A percentile compares a stretch with the other conserved stretches of the same genome.
Conservation (phyloP, 2,797 vertebrate species). For the Amblyraja radiata region DNA sequence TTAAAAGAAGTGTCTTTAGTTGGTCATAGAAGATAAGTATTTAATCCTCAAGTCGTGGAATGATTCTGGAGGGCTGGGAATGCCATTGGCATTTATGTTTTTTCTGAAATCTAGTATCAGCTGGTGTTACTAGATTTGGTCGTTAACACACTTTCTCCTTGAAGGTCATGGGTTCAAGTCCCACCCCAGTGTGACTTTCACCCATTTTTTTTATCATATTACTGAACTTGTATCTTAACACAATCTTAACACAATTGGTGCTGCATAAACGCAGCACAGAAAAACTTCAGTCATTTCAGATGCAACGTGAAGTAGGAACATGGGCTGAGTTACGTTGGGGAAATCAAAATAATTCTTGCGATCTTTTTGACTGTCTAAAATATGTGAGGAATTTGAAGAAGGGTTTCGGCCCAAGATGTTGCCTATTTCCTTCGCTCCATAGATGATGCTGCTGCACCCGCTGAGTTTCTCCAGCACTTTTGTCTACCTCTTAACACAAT, state of each 20-base stretch:
- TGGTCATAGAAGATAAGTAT: not conserved
- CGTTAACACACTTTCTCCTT: no score
- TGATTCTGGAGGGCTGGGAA: not conserved
- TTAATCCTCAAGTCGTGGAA: not conserved
- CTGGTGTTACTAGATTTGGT: no score
- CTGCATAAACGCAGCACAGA: not conserved
- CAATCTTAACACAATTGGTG: no score
- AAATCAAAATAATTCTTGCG: not conserved
- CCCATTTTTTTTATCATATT: not conserved
- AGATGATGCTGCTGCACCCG: no score
- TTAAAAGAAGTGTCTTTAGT: not conserved
- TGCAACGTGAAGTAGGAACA: not conserved
- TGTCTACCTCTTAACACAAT: not conserved
- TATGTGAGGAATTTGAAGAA: not conserved
- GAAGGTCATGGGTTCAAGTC: no score
- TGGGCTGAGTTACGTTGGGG: not conserved
- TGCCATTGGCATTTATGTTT: not conserved
- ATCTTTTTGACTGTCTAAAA: not conserved
- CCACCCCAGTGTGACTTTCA: no score
- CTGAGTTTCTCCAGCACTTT: no score
- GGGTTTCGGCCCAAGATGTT: no score
- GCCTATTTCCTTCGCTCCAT: no score
- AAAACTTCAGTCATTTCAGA: not conserved
- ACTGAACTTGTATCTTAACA: not conserved
- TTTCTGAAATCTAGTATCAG: no score